Evolutionary conservation across 2,113 vertebrate genomes (phyloP).

Genomic region (Meriones unguiculatus): DNA sequence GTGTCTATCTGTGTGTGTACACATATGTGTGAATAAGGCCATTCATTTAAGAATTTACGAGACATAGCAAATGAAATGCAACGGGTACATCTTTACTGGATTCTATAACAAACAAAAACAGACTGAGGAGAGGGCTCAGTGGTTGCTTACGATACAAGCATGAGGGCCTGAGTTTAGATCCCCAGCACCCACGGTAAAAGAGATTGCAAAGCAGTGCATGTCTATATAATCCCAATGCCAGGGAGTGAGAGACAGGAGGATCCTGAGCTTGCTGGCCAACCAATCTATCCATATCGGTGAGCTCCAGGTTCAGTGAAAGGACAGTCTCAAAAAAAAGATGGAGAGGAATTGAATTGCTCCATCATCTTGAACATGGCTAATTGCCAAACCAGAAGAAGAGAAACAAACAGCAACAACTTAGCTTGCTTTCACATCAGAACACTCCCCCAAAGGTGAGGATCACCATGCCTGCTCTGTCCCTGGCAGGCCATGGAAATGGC

Average conservation of each 20-base stretch:
- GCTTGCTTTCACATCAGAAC: background rate
- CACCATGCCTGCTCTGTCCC: background rate
- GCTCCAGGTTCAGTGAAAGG: background rate
- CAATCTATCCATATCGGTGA: background rate
- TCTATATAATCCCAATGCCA: background rate
- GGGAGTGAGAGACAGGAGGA: background rate
- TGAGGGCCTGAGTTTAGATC: background rate
- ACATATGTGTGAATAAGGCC: background rate
- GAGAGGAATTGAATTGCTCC: background rate
- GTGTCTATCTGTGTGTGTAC: background rate
- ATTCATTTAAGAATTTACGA: background rate
- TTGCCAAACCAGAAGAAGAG: background rate
- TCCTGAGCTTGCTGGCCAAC: background rate
- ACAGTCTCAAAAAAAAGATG: background rate
- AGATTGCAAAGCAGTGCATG: too few relatives aligned
- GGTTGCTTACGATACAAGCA: background rate
- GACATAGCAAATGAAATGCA: background rate
- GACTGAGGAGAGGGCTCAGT: background rate
- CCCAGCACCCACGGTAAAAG: background rate
- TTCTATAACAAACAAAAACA: slow-evolving; percentile 1
- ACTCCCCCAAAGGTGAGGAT: background rate
- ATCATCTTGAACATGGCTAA: background rate
- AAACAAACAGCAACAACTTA: background rate
- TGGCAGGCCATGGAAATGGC: background rate
- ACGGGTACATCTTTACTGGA: background rate